phyloP scores from a whole-genome alignment of 2,113 vertebrate genomes.

The Saccopteryx bilineata region DNA sequence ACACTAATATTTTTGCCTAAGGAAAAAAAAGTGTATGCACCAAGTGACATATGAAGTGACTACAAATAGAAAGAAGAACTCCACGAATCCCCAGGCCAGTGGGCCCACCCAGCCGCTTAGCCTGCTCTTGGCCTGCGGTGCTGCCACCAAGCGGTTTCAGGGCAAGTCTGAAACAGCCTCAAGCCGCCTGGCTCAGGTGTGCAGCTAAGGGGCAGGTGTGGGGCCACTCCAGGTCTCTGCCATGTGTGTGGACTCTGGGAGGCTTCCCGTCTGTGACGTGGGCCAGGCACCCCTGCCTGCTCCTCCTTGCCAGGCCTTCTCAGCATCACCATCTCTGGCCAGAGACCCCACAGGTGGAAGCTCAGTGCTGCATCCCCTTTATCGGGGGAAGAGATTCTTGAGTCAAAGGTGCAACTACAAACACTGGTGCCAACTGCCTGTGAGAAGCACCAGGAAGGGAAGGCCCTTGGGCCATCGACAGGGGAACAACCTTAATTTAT shows the following conservation, averaged over 20 bases:
- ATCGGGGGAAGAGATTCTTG: not conserved
- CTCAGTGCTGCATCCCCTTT: not conserved
- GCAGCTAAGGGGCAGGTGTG: not conserved
- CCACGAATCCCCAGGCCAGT: too few species aligned
- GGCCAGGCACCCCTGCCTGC: not conserved
- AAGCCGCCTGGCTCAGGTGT: not conserved
- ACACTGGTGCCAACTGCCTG: too few species aligned
- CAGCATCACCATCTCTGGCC: not conserved
- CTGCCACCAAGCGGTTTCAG: too few species aligned
- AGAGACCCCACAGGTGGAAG: not conserved
- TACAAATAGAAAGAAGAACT: conserved; percentile 68
- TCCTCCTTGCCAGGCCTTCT: not conserved
- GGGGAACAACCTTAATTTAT: accelerated
- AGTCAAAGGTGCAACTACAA: too few species aligned
- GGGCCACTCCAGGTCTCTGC: not conserved
- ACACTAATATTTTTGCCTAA: conserved; percentile 85
- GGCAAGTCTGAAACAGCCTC: not conserved
- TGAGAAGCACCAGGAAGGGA: too few species aligned
- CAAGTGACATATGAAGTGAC: conserved; percentile 74
- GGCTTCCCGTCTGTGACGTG: accelerated
- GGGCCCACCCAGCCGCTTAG: not conserved
- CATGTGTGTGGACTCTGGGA: not conserved
- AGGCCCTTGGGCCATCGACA: not conserved
- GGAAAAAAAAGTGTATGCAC: conserved; percentile 85
- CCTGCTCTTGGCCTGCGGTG: not conserved